phyloP scores from a whole-genome alignment of 2,888 invertebrate species.

The Oscheius sp. region DNA sequence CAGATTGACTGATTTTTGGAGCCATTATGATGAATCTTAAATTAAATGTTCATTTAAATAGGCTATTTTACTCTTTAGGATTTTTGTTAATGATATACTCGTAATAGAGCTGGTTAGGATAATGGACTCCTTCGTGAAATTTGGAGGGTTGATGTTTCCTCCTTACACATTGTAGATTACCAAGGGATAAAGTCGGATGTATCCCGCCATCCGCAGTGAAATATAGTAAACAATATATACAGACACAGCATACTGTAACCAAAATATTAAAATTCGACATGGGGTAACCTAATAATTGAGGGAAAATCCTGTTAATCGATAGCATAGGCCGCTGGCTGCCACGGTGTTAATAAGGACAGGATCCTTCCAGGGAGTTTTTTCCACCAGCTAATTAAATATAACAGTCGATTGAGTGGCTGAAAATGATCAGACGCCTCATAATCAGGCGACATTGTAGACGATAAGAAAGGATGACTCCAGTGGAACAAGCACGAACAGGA shows the following conservation, averaged over 20 bases:
- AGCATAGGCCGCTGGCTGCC: no score
- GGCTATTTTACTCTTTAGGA: background rate
- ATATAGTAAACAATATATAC: background rate
- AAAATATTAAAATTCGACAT: background rate
- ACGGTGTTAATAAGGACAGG: no score
- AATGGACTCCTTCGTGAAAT: slow-evolving; percentile 8
- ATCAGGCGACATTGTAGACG: no score
- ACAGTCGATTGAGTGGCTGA: no score
- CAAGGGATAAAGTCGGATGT: background rate
- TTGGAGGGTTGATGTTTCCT: background rate
- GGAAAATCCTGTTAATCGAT: background rate
- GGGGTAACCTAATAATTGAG: background rate
- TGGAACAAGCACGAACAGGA: no score
- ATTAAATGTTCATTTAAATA: background rate
- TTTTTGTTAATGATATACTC: slow-evolving; percentile 16
- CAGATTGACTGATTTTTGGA: background rate
- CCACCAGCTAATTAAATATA: no score
- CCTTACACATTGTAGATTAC: background rate
- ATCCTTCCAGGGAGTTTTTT: no score
- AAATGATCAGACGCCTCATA: no score
- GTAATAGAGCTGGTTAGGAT: slow-evolving; percentile 22
- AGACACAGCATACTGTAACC: background rate
- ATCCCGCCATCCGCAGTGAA: background rate
- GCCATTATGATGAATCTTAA: slow-evolving; percentile 4
- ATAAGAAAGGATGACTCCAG: no score